Conservation (phyloP, 2,888 invertebrate genomes). For the Andrena bicolor region DNA sequence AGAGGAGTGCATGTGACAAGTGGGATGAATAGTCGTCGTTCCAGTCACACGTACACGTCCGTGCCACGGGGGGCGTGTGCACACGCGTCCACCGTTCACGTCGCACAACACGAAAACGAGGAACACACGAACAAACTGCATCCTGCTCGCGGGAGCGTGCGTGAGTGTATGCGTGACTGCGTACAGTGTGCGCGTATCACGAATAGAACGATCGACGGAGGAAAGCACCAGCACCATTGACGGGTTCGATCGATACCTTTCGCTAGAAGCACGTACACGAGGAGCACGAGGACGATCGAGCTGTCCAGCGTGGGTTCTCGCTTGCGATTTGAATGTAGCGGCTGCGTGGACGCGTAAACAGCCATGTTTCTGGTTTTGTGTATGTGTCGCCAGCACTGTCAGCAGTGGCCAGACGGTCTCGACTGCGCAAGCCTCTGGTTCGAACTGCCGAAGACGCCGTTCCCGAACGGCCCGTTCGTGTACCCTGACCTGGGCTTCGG, state of each 20-base stretch:
- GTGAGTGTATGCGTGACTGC: not conserved
- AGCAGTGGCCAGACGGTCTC: slow-evolving; percentile 27
- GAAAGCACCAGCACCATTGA: not conserved
- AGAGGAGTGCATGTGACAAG: slow-evolving; percentile 59
- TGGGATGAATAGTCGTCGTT: slow-evolving; percentile 64
- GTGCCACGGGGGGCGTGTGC: slow-evolving; percentile 5
- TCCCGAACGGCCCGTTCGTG: slow-evolving; percentile 42
- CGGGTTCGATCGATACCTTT: slow-evolving; percentile 68
- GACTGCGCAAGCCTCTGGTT: slow-evolving; percentile 71
- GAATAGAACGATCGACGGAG: not conserved
- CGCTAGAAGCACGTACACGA: slow-evolving; percentile 63
- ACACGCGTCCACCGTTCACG: slow-evolving; percentile 29
- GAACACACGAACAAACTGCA: slow-evolving; percentile 68
- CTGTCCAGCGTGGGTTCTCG: slow-evolving; percentile 47
- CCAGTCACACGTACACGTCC: slow-evolving; percentile 57
- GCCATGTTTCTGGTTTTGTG: slow-evolving; percentile 62
- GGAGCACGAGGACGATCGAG: slow-evolving; percentile 59
- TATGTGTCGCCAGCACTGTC: not conserved
- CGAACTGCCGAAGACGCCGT: slow-evolving; percentile 69
- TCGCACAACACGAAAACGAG: slow-evolving; percentile 57
- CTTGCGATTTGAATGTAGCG: slow-evolving; percentile 60
- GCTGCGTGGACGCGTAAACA: slow-evolving; percentile 55
- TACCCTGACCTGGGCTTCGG: slow-evolving; percentile 66
- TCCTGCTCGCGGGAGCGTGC: slow-evolving; percentile 64
- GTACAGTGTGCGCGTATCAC: not conserved